These are phyloP conservation scores for Ptilorrhoa leucosticta DNA, from an alignment of 2,113 vertebrate species.

Conservation along the genomic window DNA sequence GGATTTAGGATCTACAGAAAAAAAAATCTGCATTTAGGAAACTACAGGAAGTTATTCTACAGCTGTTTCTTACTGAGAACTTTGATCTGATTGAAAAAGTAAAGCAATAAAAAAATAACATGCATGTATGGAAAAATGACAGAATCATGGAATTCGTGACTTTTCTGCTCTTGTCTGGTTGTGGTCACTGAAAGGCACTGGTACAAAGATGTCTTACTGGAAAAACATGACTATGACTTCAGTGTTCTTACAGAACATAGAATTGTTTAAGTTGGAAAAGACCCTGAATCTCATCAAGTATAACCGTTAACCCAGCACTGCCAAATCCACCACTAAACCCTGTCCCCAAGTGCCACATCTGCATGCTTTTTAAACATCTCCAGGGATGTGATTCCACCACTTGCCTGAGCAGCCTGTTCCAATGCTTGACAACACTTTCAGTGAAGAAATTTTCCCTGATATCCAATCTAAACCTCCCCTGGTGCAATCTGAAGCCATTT, in stretches of 20 bases:
- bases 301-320: neutral
- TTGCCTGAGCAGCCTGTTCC: neutral
- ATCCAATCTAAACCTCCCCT: neutral
- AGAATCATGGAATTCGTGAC: neutral
- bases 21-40: neutral
- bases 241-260: neutral
- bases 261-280: neutral
- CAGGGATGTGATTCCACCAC: too few relatives aligned
- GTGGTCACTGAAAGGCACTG: neutral
- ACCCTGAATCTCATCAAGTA: neutral
- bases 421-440: neutral
- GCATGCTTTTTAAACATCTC: accelerated
- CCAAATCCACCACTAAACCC: neutral
- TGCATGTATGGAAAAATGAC: neutral
- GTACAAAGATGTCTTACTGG: neutral
- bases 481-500: neutral
- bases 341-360: neutral
- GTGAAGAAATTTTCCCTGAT: neutral
- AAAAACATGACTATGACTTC: neutral
- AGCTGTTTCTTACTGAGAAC: neutral
- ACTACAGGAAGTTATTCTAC: neutral
- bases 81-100: neutral
- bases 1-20: neutral
- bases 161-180: neutral
- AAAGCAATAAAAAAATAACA: neutral